A percentile compares a stretch with the other conserved stretches of the same genome.
These are phyloP conservation scores for Tholera decimalis DNA, from an alignment of 2,888 invertebrate species.

Conservation along the genomic window DNA sequence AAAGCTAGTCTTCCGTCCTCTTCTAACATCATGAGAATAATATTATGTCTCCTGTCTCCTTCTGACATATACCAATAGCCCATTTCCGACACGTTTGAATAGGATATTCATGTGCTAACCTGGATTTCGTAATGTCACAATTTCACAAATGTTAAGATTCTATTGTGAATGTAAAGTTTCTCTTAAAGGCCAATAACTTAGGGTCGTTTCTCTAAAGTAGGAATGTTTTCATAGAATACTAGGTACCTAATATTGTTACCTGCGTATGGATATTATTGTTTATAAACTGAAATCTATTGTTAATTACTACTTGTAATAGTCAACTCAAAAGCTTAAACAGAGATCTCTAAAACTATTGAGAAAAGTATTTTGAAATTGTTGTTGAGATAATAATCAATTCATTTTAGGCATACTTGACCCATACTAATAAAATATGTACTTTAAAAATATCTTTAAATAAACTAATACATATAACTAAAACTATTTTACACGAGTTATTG, in stretches of 20 bases:
- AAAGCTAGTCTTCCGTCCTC: conserved; percentile 30
- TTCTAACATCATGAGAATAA: conserved; percentile 25
- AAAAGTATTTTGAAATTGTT: neutral
- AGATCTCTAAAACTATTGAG: neutral
- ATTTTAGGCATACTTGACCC: too few species aligned
- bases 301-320: neutral
- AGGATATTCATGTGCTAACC: conserved; percentile 26
- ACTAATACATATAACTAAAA: too few species aligned
- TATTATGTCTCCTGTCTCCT: conserved; percentile 28
- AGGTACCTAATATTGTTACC: neutral
- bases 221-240: neutral
- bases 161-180: conserved; percentile 21
- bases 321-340: neutral
- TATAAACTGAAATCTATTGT: neutral
- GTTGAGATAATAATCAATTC: too few species aligned
- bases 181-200: neutral
- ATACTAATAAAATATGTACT: too few species aligned
- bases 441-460: too few species aligned
- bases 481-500: too few species aligned
- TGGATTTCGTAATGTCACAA: conserved; percentile 50
- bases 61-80: conserved; percentile 25
- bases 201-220: neutral
- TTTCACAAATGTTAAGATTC: conserved; percentile 29
- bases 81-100: conserved; percentile 29
- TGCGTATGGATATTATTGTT: neutral